Evolutionary conservation across 2,113 vertebrate species (phyloP), one percentile per base, ranked within the genome.

Genomic region (Rhea americana): DNA sequence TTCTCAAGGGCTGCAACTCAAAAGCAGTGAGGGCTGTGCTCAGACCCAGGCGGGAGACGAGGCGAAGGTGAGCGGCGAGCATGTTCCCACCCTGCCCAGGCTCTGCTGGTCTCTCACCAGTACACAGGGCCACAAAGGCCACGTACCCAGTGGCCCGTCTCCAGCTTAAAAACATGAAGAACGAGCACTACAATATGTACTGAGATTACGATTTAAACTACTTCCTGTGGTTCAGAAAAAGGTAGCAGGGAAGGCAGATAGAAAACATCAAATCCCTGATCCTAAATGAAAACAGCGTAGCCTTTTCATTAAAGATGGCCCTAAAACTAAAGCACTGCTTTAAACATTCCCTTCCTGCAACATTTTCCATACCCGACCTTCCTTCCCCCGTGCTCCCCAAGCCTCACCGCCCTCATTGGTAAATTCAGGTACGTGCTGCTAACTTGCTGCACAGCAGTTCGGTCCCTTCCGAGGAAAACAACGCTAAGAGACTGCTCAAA

Each of bases 21-120:
- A 22, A 45, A 63, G 68, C 5, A 26, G 14, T 62, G 37, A 63
- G 47, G 32, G 35, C 68, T 2, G 1, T 11, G 30, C 7, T 2
- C 0, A 0, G 35, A 22, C 25, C 21, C 26, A 12, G 43, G 0
- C 1, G 30, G 0, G 1, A 59, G 81, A 50, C 16, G 26, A 35
- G 50, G 5, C 18, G 35, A 45, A 26, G 7, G 28, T 1, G 28
- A 43, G 16, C 35, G 18, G 28, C 21, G n/a, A 58, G 66, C 53
- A 32, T 1, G 9, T 25, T 82, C 43, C 71, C 15, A 24, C 21
- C 4, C 17, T 20, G 47, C 47, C 16, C 5, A 0, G 2, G 1
- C 45, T 9, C 21, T 19, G 39, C 72, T 16, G 1, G 0, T 5
- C 51, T 55, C 66, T 48, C 19, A 32, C 51, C 65, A 3, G 0